A percentile compares a stretch with the other conserved stretches of the same genome.
Evolutionary conservation across 2,888 invertebrate species (phyloP).

Genomic region (Hermodice carunculata): DNA sequence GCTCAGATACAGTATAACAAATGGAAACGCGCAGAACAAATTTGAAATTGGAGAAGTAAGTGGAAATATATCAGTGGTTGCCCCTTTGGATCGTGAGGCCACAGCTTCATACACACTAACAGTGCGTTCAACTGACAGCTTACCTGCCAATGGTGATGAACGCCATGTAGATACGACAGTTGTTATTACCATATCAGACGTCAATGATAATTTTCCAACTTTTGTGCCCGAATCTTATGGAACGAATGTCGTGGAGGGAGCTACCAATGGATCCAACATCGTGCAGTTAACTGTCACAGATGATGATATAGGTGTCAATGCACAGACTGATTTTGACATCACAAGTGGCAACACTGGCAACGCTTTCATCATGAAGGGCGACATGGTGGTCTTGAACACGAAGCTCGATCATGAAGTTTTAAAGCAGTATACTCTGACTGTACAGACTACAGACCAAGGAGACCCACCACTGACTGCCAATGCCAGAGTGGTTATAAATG

Average conservation of each 20-base stretch:
- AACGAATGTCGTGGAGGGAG: constrained; percentile 51
- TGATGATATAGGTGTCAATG: constrained; percentile 49
- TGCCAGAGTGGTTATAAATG: constrained; percentile 7
- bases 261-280: constrained; percentile 39
- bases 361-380: not conserved
- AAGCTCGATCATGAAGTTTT: not conserved
- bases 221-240: constrained; percentile 45
- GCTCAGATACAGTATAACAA: constrained; percentile 45
- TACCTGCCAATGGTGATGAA: constrained; percentile 32
- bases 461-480: constrained; percentile 29
- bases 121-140: constrained; percentile 41
- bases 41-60: constrained; percentile 35
- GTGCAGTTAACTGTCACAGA: constrained; percentile 49
- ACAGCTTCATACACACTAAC: constrained; percentile 37
- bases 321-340: not conserved
- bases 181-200: constrained; percentile 48
- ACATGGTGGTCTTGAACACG: not conserved
- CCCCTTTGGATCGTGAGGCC: constrained; percentile 42
- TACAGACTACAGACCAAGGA: constrained; percentile 34
- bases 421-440: not conserved
- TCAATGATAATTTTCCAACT: constrained; percentile 53
- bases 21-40: constrained; percentile 50
- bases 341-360: not conserved
- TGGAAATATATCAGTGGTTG: constrained; percentile 37
- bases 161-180: constrained; percentile 40